Conservation (phyloP, 2,888 invertebrate genomes). For the Quadriops clusia region DNA sequence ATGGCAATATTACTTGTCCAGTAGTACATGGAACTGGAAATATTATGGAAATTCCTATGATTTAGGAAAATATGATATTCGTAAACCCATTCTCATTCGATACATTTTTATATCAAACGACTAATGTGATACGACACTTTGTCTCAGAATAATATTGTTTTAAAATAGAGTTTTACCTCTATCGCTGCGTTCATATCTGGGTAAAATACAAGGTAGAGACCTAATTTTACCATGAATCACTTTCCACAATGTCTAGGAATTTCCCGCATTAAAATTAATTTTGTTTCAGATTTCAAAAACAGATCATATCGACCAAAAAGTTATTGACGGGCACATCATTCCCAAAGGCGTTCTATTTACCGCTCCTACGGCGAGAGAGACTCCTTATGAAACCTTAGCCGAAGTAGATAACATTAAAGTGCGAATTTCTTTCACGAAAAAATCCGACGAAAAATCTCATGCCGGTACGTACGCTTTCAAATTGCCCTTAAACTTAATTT, state of each 20-base stretch:
- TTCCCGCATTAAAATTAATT: conserved; percentile 1
- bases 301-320: conserved; percentile 68
- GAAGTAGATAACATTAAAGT: conserved; percentile 77
- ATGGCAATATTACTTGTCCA: too few species aligned
- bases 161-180: too few species aligned
- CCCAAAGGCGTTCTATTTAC: conserved; percentile 80
- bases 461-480: conserved; percentile 40
- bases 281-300: conserved; percentile 26
- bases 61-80: too few species aligned
- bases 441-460: conserved; percentile 51
- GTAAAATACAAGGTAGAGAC: conserved; percentile 4
- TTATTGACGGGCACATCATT: conserved; percentile 83
- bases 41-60: too few species aligned
- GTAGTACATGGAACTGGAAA: too few species aligned
- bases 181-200: conserved; percentile 4
- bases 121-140: too few species aligned
- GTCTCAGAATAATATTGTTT: too few species aligned
- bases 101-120: too few species aligned
- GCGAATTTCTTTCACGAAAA: conserved; percentile 64
- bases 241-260: not conserved
- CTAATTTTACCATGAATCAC: too few species aligned
- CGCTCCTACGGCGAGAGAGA: conserved; percentile 61
- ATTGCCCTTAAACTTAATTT: not conserved
- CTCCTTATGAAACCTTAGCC: conserved; percentile 68
- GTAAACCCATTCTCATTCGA: too few species aligned